Evolutionary conservation across 1,140 invertebrate species (phyloP).

Genomic region (Pogonognathellus flavescens): DNA sequence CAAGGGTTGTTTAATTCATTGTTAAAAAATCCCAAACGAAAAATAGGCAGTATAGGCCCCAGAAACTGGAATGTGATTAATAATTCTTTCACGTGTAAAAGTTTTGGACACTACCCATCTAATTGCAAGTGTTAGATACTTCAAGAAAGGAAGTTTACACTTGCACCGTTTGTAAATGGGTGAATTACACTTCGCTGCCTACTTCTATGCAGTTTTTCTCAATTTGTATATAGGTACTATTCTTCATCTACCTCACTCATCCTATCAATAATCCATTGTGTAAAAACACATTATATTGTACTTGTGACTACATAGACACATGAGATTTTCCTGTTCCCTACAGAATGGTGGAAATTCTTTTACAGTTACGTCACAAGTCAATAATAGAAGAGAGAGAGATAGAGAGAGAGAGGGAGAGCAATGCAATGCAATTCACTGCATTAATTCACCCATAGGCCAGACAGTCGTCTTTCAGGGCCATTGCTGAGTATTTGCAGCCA

Average conservation of each 20-base stretch:
- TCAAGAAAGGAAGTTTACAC: no score
- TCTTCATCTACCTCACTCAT: slow-evolving; percentile 12
- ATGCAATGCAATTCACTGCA: slow-evolving; percentile 31
- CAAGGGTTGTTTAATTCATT: no score
- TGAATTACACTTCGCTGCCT: slow-evolving; percentile 3
- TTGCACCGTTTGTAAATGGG: not conserved
- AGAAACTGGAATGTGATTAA: no score
- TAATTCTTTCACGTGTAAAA: no score
- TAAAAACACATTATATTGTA: not conserved
- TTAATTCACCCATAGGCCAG: slow-evolving; percentile 29
- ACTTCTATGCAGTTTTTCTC: not conserved
- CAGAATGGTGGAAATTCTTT: slow-evolving; percentile 47
- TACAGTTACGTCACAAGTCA: slow-evolving; percentile 46
- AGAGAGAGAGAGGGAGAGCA: slow-evolving; percentile 17
- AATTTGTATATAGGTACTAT: no score
- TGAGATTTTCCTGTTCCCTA: not conserved
- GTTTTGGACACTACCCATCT: no score
- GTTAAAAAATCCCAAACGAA: no score
- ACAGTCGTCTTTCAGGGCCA: slow-evolving; percentile 41
- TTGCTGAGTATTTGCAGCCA: slow-evolving; percentile 5
- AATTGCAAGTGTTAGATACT: no score
- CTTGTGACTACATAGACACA: not conserved
- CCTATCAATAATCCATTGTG: not conserved
- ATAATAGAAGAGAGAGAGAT: slow-evolving; percentile 39
- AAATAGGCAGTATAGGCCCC: no score